These are phyloP conservation scores for Echinops telfairi DNA, from an alignment of 2,113 vertebrate species.

Conservation along the genomic window DNA sequence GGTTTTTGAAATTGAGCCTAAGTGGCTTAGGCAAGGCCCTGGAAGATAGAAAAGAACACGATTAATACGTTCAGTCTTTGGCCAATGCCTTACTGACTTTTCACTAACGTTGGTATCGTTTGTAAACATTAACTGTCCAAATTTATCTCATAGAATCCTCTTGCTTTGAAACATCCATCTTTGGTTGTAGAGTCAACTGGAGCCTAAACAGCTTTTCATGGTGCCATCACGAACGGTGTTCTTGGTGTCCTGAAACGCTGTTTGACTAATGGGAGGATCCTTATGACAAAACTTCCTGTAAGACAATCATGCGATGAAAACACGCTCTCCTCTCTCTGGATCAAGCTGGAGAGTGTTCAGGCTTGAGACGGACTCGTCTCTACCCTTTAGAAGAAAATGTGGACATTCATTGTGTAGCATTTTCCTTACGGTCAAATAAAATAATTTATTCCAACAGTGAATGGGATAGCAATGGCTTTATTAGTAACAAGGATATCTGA, in stretches of 20 bases:
- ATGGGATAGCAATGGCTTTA: background rate
- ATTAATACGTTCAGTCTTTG: background rate
- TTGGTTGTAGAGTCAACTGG: background rate
- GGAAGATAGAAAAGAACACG: background rate
- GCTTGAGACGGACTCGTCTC: constrained; percentile 36
- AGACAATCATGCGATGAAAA: constrained; percentile 28
- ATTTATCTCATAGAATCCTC: constrained; percentile 43
- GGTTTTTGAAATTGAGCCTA: constrained; percentile 9
- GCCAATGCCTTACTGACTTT: constrained; percentile 20
- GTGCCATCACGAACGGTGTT: background rate
- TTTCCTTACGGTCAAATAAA: constrained; percentile 55
- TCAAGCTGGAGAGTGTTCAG: constrained; percentile 1
- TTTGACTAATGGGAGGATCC: background rate
- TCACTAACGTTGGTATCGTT: background rate
- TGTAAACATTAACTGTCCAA: constrained; percentile 1
- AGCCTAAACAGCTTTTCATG: constrained; percentile 20
- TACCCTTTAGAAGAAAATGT: constrained; percentile 9
- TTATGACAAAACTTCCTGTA: constrained; percentile 6
- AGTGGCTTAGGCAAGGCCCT: background rate
- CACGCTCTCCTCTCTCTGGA: background rate
- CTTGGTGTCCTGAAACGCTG: background rate
- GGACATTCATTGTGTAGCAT: background rate
- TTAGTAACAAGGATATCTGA: constrained; percentile 4
- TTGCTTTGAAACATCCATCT: constrained; percentile 42
- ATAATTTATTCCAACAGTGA: background rate